phyloP scores from a whole-genome alignment of 2,113 vertebrate species.

The Camelus bactrianus region DNA sequence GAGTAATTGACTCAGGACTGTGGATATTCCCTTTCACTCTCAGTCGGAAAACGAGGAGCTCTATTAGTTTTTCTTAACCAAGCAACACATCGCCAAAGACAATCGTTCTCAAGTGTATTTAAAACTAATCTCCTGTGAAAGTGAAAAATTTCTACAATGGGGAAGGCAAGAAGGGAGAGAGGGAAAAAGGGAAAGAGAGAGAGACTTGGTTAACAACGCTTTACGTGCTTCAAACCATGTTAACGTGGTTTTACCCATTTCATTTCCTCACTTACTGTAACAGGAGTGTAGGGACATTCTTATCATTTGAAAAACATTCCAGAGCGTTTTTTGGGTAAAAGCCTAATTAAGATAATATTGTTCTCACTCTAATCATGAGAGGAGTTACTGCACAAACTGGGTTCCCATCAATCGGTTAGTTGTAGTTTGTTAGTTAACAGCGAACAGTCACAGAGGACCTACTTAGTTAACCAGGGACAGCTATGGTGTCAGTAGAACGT shows the following conservation, averaged over 20 bases:
- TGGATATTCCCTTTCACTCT: not conserved
- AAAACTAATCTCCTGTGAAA: not conserved
- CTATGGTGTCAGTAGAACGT: not conserved
- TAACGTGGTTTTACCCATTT: conserved; percentile 6
- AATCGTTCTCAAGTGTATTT: not conserved
- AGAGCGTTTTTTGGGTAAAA: not conserved
- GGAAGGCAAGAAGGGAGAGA: no score
- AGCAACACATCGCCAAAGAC: not conserved
- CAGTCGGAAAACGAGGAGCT: not conserved
- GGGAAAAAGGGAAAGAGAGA: rapidly evolving
- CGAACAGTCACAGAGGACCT: not conserved
- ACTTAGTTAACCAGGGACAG: not conserved
- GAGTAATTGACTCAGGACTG: not conserved
- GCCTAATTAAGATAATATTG: conserved; percentile 45
- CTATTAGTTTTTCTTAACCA: not conserved
- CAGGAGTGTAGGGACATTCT: not conserved
- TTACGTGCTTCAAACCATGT: conserved; percentile 44
- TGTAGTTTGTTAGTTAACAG: not conserved
- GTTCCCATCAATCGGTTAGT: not conserved
- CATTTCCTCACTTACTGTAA: conserved; percentile 54
- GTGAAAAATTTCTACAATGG: not conserved
- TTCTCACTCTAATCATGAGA: conserved; percentile 55
- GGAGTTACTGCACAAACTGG: not conserved
- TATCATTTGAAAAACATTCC: conserved; percentile 51
- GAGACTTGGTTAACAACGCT: not conserved